Percentiles rank a stretch among this genome's conserved stretches.
Conservation (phyloP, 2,113 vertebrate genomes). For the Polypterus senegalus region DNA sequence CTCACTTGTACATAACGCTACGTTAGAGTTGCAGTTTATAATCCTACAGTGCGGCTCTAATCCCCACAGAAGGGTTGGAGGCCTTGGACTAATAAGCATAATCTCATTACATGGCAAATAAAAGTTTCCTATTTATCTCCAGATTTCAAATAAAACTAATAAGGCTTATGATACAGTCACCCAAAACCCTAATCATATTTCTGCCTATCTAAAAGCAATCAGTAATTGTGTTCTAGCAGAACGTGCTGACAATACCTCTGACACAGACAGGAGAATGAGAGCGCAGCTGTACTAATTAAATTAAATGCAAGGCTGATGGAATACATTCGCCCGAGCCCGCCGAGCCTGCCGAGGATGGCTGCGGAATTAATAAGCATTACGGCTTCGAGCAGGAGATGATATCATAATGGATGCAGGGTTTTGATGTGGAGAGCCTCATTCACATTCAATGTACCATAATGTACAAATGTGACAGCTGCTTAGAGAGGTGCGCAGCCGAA, state of each 20-base stretch:
- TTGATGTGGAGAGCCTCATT: slow-evolving; percentile 75
- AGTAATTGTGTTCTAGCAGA: slow-evolving; percentile 82
- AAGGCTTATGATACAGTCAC: slow-evolving; percentile 82
- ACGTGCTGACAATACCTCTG: slow-evolving; percentile 73
- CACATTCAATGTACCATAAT: slow-evolving; percentile 70
- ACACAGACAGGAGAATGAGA: slow-evolving; percentile 75
- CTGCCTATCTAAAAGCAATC: slow-evolving; percentile 92
- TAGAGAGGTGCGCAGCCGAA: slow-evolving; percentile 51
- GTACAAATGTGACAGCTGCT: slow-evolving; percentile 66
- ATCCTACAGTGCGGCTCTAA: slow-evolving; percentile 58
- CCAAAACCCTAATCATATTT: slow-evolving; percentile 88
- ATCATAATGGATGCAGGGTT: slow-evolving; percentile 70
- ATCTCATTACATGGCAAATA: slow-evolving; percentile 91
- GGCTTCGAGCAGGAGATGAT: slow-evolving; percentile 69
- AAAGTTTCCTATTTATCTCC: slow-evolving; percentile 92
- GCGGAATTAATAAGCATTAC: slow-evolving; percentile 81
- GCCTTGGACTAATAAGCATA: slow-evolving; percentile 84
- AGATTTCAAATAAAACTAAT: slow-evolving; percentile 96
- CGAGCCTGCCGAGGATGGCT: slow-evolving; percentile 71
- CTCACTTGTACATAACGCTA: too few species aligned
- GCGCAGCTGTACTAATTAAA: slow-evolving; percentile 92
- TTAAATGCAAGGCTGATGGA: slow-evolving; percentile 82
- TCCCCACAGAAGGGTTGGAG: slow-evolving; percentile 68
- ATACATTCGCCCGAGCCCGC: slow-evolving; percentile 70
- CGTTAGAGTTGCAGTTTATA: slow-evolving; percentile 46